Evolutionary conservation across 2,113 vertebrate genomes (phyloP).

Genomic region (Puma concolor): DNA sequence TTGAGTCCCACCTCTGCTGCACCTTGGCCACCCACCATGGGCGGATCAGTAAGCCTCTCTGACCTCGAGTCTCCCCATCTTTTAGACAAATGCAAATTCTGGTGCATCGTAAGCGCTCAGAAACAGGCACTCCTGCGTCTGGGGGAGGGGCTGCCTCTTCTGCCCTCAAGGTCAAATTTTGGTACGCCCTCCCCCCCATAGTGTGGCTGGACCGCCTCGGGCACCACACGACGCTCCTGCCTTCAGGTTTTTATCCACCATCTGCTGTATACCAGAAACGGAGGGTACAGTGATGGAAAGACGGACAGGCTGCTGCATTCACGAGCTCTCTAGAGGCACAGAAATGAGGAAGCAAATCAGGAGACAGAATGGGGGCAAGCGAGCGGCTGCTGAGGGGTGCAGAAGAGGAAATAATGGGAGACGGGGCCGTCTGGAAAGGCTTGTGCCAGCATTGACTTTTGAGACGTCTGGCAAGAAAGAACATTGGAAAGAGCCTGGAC

Average conservation of each 20-base stretch:
- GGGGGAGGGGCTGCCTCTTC: not conserved
- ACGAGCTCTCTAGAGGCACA: not conserved
- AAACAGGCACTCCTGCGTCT: not conserved
- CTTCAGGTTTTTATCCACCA: not conserved
- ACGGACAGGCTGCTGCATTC: fast-evolving
- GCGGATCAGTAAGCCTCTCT: not conserved
- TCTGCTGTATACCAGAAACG: not conserved
- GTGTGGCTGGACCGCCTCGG: not conserved
- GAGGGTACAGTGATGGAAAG: not conserved
- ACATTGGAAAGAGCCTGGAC: not conserved
- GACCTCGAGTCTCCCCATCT: not conserved
- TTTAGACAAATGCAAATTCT: not conserved
- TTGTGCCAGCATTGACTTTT: not conserved
- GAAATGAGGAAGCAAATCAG: not conserved
- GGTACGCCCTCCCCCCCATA: not conserved
- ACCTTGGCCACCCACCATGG: not conserved
- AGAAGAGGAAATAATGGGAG: not conserved
- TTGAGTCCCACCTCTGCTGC: not conserved
- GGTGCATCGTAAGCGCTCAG: not conserved
- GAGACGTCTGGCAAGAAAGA: not conserved
- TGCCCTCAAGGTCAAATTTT: not conserved
- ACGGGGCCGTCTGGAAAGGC: not conserved
- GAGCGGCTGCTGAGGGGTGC: not conserved
- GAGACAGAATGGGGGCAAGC: not conserved
- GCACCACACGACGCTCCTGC: not conserved